Base-by-base conservation (phyloP, 30 jellyfish, hydroid and myxozoan species). In the Morbakka virulenta region DNA sequence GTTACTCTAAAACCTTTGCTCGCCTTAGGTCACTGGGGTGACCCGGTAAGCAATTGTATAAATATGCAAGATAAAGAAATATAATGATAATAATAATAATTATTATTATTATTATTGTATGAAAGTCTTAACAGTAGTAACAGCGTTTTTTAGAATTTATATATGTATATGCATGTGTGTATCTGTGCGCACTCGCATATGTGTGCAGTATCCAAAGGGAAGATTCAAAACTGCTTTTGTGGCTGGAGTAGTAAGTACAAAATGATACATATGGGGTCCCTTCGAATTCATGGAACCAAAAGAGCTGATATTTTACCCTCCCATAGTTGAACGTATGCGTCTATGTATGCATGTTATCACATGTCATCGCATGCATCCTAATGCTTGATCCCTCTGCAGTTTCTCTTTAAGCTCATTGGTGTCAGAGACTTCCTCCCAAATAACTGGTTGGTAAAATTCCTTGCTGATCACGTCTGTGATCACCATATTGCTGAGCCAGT, bases 391-490 rank as follows among this genome's bases (percentile, higher is more conserved):
- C 70, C 32, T 50, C 61, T 80, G 28, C 76, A 89, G 97, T 49
- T 27, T 26, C 53, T 89, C 27, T 23, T 89, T 50, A 83, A 89
- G 53, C 52, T 89, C 2, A 84, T 91, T 67, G 98, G 98, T 0
- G 62, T 91, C 24, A 61, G 70, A 13, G 98, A 91, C 23, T 91
- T 91, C 69, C 84, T 91, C 24, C 98, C 98, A 11, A 84, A 96
- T 3, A 52, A 72, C 51, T 74, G 87, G 82, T 29, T 81, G 50
- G 50, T 83, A 50, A 80, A 80, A 47, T 52, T 77, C 24, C 79
- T 91, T 14, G 96, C 95, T 0, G 71, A 85, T 6, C 50, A 80
- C 13, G n/a, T 91, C 9, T 91, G 98, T 62, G 84, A 79, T 27
- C 23, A 35, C 1, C 70, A 67, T 21, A 33, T 65, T 47, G 50